Evolutionary conservation across 2,113 vertebrate genomes (phyloP).

Genomic region (Plotosus lineatus): DNA sequence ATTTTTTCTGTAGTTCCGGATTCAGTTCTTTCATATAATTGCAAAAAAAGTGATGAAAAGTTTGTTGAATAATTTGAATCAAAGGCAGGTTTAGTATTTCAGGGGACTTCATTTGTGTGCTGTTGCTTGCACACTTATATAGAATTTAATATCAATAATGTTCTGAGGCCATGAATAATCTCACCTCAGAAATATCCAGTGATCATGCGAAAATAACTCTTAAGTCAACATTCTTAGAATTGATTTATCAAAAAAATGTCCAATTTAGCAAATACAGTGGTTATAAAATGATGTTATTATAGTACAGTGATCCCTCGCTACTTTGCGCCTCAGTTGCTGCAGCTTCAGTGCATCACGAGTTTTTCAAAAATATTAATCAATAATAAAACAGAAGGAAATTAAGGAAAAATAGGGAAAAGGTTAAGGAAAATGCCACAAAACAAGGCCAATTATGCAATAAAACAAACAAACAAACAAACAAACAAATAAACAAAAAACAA

Average conservation of each 20-base stretch:
- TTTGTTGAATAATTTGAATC: slow-evolving; percentile 6
- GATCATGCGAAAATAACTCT: neutral
- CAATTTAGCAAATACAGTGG: neutral
- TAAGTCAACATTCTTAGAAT: neutral
- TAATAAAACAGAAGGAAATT: no score
- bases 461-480: no score
- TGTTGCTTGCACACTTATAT: neutral
- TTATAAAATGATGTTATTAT: neutral
- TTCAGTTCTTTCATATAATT: neutral
- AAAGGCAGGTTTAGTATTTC: neutral
- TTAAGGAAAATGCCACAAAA: no score
- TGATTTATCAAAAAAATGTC: neutral
- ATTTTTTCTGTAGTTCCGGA: neutral
- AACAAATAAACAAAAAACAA: no score
- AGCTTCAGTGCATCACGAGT: no score
- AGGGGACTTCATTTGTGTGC: neutral
- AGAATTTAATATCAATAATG: neutral
- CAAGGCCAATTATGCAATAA: no score
- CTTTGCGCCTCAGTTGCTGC: no score
- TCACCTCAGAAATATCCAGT: neutral
- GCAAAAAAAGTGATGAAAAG: neutral
- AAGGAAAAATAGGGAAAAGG: no score
- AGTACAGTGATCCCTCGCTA: no score
- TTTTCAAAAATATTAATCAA: no score
- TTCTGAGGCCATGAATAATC: neutral